These are phyloP conservation scores for Melanophora roralis DNA, from an alignment of 2,888 invertebrate genomes.

Conservation along the genomic window DNA sequence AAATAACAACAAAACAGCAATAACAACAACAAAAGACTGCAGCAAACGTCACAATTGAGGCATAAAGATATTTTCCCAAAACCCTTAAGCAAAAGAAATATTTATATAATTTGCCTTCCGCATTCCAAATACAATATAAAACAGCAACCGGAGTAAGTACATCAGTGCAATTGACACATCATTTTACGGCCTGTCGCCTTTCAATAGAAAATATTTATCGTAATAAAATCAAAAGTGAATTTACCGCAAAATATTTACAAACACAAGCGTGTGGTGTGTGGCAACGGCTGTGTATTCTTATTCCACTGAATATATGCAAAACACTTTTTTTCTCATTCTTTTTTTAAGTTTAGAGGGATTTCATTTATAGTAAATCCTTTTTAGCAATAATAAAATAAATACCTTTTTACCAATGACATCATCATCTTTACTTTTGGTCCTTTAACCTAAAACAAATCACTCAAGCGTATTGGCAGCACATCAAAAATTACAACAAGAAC, in stretches of 20 bases:
- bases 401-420: constrained; percentile 56
- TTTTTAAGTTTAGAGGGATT: neutral
- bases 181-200: constrained; percentile 78
- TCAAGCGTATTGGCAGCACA: constrained; percentile 58
- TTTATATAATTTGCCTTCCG: neutral
- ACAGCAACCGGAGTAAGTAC: neutral
- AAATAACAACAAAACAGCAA: constrained; percentile 58
- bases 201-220: constrained; percentile 76
- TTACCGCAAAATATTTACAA: constrained; percentile 55
- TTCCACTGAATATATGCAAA: constrained; percentile 51
- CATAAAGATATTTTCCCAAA: constrained; percentile 29
- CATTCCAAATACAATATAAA: no score
- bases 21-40: constrained; percentile 58
- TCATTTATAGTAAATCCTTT: constrained; percentile 52
- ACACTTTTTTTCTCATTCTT: neutral
- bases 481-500: constrained; percentile 29
- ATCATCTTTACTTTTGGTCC: constrained; percentile 17
- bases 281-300: constrained; percentile 9
- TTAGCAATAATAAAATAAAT: constrained; percentile 44
- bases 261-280: constrained; percentile 21
- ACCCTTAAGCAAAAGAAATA: constrained; percentile 5
- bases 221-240: constrained; percentile 65
- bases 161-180: constrained; percentile 77
- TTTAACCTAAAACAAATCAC: constrained; percentile 50
- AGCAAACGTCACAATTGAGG: constrained; percentile 62